Conservation (phyloP, 1,140 invertebrate species). For the Ceratina calcarata region DNA sequence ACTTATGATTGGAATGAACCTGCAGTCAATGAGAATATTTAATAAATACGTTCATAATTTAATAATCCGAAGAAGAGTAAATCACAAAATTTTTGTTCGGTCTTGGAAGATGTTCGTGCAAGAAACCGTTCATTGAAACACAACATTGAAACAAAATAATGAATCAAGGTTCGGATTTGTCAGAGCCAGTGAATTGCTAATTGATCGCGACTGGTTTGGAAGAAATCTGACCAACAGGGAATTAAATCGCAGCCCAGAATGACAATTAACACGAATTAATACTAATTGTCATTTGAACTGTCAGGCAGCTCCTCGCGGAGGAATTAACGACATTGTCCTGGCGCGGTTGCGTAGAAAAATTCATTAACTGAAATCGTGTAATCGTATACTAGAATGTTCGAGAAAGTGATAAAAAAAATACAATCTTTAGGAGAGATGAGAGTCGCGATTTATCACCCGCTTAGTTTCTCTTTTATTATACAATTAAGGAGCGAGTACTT, state of each 20-base stretch:
- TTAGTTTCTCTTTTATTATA: background rate
- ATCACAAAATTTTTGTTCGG: too few species aligned
- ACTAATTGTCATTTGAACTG: slow-evolving; percentile 19
- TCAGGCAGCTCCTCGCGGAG: background rate
- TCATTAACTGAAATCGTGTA: slow-evolving; percentile 24
- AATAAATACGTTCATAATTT: too few species aligned
- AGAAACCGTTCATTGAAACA: background rate
- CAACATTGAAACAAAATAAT: background rate
- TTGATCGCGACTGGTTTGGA: background rate
- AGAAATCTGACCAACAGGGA: background rate
- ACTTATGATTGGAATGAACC: too few species aligned
- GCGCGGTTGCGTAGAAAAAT: slow-evolving; percentile 18
- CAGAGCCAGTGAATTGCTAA: background rate
- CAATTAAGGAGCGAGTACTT: background rate
- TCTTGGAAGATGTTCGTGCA: too few species aligned
- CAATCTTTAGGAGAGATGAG: background rate
- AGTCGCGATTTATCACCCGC: slow-evolving; percentile 12
- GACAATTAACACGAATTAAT: background rate
- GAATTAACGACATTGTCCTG: slow-evolving; percentile 9
- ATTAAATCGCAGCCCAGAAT: background rate
- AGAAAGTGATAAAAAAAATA: background rate
- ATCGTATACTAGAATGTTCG: slow-evolving; percentile 26
- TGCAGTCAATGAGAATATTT: too few species aligned
- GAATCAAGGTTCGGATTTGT: background rate
- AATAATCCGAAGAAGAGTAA: too few species aligned